Evolutionary conservation across 2,113 vertebrate genomes (phyloP).

Genomic region (Pionites leucogaster): DNA sequence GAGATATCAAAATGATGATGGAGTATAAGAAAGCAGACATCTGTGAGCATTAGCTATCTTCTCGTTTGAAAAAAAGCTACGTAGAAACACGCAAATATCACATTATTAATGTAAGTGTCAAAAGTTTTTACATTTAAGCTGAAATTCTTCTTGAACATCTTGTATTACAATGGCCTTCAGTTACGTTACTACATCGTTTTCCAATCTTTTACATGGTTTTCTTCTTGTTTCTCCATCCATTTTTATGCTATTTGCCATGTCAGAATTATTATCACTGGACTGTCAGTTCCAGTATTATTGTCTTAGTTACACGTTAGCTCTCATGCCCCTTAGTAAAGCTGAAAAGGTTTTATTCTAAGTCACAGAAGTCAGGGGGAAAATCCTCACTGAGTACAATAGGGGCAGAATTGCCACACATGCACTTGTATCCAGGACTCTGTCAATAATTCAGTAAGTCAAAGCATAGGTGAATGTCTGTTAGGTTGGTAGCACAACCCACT

Average conservation of each 20-base stretch:
- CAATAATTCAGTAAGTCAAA: background rate
- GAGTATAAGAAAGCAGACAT: slow-evolving; percentile 1
- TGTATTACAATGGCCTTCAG: background rate
- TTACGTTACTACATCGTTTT: background rate
- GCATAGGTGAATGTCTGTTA: rapidly evolving
- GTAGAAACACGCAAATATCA: background rate
- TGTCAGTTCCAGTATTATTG: background rate
- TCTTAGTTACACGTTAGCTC: background rate
- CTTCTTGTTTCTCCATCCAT: background rate
- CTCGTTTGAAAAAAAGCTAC: background rate
- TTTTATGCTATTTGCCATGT: background rate
- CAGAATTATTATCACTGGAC: background rate
- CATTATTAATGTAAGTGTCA: background rate
- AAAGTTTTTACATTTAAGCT: background rate
- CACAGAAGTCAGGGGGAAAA: background rate
- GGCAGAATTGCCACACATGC: background rate
- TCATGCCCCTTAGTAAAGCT: background rate
- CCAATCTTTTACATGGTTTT: background rate
- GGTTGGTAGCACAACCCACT: background rate
- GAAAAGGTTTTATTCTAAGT: background rate
- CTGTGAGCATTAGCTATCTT: background rate
- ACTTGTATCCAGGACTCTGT: background rate
- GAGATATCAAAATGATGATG: background rate
- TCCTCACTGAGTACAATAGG: background rate
- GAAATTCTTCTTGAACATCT: background rate